Base-by-base conservation (phyloP, 64 coral and sea anemone genomes). In the Montipora sp. region DNA sequence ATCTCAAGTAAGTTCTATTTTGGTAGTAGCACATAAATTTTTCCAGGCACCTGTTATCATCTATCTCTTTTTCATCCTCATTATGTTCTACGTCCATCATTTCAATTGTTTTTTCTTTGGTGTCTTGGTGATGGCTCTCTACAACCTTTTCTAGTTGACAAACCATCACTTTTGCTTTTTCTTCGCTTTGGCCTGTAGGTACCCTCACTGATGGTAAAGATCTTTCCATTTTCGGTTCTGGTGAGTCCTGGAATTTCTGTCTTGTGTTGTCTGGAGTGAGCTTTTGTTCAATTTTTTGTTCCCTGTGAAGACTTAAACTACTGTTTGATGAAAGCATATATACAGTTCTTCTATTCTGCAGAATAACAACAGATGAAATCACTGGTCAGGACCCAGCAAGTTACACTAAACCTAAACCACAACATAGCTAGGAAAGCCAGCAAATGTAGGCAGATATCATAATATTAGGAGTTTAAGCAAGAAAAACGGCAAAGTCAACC, bases 241-340 rank as follows among this genome's bases (percentile, higher is more conserved):
- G 82, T n/a, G 65, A 72, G 48, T 85, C 71, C 3, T 14, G 10
- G 7, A 19, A 1, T 85, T 69, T 85, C 47, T 85, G 63, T 71
- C 7, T 68, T 49, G 44, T 48, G 3, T 12, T 0, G 70, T 85
- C 49, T 46, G 44, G 47, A 12, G 10, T 51, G 14, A 59, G 47
- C 57, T 85, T 72, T n/a, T 71, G 70, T 22, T 50, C 44, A 48
- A 19, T 50, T 72, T 85, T 85, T 72, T 43, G 15, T 48, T 85
- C 15, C 45, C 51, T 63, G 10, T 48, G 61, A 22, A 72, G 19
- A 50, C 45, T 51, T 16, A 18, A 49, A 22, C 47, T 48, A 49
- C 82, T 85, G 43, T 85, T 63, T 85, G 82, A 85, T 70, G 63
- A 65, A 85, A 85, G 65, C 10, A 23, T 59, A 71, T 72, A 71